Conservation (phyloP, 2,113 vertebrate genomes). For the Macaca nemestrina region DNA sequence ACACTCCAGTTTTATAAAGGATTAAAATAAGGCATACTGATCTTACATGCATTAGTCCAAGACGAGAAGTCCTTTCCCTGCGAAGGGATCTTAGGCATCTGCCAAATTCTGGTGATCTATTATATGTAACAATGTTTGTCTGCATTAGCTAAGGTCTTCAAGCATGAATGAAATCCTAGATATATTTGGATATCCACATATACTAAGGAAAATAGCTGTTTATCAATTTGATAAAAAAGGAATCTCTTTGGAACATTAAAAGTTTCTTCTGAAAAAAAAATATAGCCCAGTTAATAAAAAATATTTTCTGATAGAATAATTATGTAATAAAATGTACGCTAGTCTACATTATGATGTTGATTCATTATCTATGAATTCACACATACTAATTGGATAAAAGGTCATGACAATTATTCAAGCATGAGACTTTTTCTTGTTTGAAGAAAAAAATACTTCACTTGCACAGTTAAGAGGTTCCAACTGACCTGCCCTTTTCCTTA, state of each 20-base stretch:
- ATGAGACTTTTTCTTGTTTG: not conserved
- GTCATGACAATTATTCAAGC: not conserved
- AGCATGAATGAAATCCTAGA: conserved; percentile 13
- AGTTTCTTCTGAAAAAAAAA: conserved; percentile 1
- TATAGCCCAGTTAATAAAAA: conserved; percentile 17
- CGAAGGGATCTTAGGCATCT: not conserved
- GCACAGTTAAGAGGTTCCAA: not conserved
- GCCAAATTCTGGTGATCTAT: not conserved
- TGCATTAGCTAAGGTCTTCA: not conserved
- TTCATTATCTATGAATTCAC: conserved; percentile 12
- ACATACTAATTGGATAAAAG: not conserved
- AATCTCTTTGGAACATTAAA: not conserved
- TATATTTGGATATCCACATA: conserved; percentile 1
- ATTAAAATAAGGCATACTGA: not conserved
- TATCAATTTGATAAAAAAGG: conserved; percentile 7
- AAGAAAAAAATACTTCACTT: not conserved
- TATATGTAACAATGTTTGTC: not conserved
- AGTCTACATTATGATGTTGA: not conserved
- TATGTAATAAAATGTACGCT: conserved; percentile 22
- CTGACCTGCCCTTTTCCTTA: not conserved
- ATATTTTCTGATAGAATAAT: conserved; percentile 1
- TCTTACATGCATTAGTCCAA: not conserved
- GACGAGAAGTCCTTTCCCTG: not conserved
- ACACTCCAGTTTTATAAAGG: not conserved
- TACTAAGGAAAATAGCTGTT: not conserved